Evolutionary conservation across 2,888 invertebrate species (phyloP).

Genomic region (Oxytorus armatus): DNA sequence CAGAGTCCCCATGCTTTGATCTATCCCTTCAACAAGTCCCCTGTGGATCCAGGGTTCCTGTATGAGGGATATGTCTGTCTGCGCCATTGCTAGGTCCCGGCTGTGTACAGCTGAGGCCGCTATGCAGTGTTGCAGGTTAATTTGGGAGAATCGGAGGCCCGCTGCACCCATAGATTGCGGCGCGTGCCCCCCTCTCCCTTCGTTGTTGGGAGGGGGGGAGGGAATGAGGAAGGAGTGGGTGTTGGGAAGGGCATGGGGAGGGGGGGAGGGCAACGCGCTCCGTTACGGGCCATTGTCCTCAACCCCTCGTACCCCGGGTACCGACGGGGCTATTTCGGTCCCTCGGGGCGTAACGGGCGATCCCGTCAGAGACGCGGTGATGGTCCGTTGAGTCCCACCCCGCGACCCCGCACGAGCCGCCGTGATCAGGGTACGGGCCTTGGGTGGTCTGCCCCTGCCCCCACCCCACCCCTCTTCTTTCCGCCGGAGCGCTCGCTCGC

Average conservation of each 20-base stretch:
- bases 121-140: slow-evolving; percentile 57
- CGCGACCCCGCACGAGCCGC: too few species aligned
- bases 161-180: background rate
- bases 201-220: background rate
- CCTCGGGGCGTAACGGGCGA: background rate
- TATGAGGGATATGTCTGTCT: slow-evolving; percentile 51
- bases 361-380: background rate
- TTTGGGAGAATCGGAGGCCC: slow-evolving; percentile 40
- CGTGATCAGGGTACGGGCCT: slow-evolving; percentile 2
- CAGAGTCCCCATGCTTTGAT: background rate
- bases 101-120: slow-evolving; percentile 51
- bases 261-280: too few species aligned
- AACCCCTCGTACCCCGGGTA: background rate
- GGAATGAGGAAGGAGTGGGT: too few species aligned
- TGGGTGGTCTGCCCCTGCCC: too few species aligned
- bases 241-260: too few species aligned
- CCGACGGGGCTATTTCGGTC: background rate
- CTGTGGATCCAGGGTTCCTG: slow-evolving; percentile 51
- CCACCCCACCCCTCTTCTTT: too few species aligned
- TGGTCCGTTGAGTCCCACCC: slow-evolving; percentile 1
- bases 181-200: too few species aligned
- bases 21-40: slow-evolving; percentile 26
- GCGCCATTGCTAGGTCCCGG: slow-evolving; percentile 39
- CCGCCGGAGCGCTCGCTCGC: too few species aligned
- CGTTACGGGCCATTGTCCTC: slow-evolving; percentile 6